Base-by-base conservation (phyloP, 2,113 vertebrate genomes). In the Empidonax alnorum region DNA sequence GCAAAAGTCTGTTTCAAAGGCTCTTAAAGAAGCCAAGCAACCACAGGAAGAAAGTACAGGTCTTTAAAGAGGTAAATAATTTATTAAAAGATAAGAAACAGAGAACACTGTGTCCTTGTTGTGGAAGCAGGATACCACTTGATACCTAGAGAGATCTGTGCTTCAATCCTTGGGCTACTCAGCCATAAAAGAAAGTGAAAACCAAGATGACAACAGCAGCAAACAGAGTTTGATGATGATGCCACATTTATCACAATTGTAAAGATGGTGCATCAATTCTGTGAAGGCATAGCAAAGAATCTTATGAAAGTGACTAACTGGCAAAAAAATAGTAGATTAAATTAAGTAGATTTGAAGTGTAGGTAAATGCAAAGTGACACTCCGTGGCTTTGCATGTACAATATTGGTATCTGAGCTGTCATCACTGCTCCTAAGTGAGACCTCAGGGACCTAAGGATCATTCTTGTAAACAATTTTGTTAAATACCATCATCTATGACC, bases 51-150 rank as follows among this genome's bases (percentile, higher is more conserved):
- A 86, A 95, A 71, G 27, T 8, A 19, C 14, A 86, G 44, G 39
- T 71, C 86, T 80, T 94, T 83, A 89, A 89, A 90, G 24, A 56
- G 35, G 61, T 90, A 87, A 93, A 90, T 81, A 93, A 94, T 90
- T 92, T 35, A 92, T 86, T 90, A 89, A 84, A 74, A 81, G 42
- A 44, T 18, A 81, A 52, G 56, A 90, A 92, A 82, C 7, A 76
- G 59, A 86, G 88, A 86, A 74, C 55, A 31, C 19, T 23, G 1
- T 55, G 68, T 68, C 91, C 83, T 95, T 78, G 5, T 44, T 58
- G 17, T 0, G 0, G 24, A 89, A 24, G 42, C 20, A 75, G 52
- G 55, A 55, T n/a, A 71, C 3, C 18, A 42, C 37, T 69, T 67
- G 28, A 56, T 82, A 68, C 8, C 15, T 46, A n/a, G 10, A 69